Evolutionary conservation across 2,888 invertebrate genomes (phyloP), one percentile per base, ranked within the genome.

Genomic region (Lissocephala sabroskyi): DNA sequence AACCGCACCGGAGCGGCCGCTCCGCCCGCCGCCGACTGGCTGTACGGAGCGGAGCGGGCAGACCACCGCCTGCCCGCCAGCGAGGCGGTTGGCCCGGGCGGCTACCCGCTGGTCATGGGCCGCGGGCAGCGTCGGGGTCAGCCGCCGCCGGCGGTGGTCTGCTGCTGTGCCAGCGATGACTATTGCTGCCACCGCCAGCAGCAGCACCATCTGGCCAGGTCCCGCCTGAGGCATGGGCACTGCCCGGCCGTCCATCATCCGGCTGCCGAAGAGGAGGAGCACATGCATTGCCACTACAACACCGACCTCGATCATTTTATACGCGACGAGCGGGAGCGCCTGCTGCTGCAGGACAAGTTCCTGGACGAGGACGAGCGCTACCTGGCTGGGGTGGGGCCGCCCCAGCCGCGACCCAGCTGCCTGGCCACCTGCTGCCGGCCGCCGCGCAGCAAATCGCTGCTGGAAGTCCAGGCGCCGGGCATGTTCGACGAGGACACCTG

Each of bases 401-500:
- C 13, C 4, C 11, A 13, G 5, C 30, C 30, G 11, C 11, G 30
- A 13, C 35, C 14, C 14, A 10, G 16, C 6, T 35, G 16, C 10
- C 14, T 16, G 16, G 17, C 56, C 9, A 59, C 49, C 41, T 78
- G 80, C 14, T 56, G 64, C 6, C 66, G 82, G 1, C 82, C 80
- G 0, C 56, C 77, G 19, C 79, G 82, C 49, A 84, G 81, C 52
- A 85, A 85, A 60, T 81, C 84, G 0, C 61, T 84, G 67, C 58
- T 85, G 26, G 85, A 85, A 50, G 84, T 84, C 26, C 82, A 82
- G 43, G 82, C 84, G 5, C 82, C 84, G 0, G 80, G 73, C 29
- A 73, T 83, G 29, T 85, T 78, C 33, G 83, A 82, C 37, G 85
- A 85, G 35, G 71, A 84, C 58, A 83, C 81, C 26, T 83, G 84